Conservation (phyloP, 2,797 vertebrate species). For the Salmo trutta region DNA sequence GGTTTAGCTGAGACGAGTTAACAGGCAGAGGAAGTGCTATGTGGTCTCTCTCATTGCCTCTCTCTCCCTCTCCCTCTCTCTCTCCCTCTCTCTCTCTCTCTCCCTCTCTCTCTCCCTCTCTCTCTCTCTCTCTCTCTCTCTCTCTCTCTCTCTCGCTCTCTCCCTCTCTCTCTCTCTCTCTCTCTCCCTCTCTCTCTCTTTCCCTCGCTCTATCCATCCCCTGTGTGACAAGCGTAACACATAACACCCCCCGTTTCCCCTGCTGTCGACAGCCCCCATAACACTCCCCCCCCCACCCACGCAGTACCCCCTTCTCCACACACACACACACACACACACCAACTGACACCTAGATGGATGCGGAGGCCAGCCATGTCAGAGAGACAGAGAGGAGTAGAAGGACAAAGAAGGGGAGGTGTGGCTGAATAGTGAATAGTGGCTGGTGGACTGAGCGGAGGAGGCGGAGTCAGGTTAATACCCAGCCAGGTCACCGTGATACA, state of each 20-base stretch:
- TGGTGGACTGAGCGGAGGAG: not conserved
- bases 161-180: too few species aligned
- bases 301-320: not conserved
- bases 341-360: not conserved
- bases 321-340: constrained; percentile 8
- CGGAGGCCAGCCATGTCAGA: not conserved
- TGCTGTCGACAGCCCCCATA: not conserved
- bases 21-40: not conserved
- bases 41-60: not conserved
- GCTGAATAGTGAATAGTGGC: not conserved
- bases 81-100: too few species aligned
- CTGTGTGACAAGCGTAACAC: not conserved
- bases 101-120: too few species aligned
- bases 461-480: not conserved
- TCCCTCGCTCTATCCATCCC: not conserved
- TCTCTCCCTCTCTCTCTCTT: too few species aligned
- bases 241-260: not conserved
- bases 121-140: not conserved
- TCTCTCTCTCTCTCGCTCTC: not conserved
- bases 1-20: not conserved
- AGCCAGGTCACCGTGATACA: too few species aligned
- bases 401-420: not conserved
- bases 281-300: not conserved
- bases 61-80: not conserved
- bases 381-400: too few species aligned